Evolutionary conservation across 2,888 invertebrate species (phyloP), one percentile per base, ranked within the genome.

Genomic region (Lagria hirta): DNA sequence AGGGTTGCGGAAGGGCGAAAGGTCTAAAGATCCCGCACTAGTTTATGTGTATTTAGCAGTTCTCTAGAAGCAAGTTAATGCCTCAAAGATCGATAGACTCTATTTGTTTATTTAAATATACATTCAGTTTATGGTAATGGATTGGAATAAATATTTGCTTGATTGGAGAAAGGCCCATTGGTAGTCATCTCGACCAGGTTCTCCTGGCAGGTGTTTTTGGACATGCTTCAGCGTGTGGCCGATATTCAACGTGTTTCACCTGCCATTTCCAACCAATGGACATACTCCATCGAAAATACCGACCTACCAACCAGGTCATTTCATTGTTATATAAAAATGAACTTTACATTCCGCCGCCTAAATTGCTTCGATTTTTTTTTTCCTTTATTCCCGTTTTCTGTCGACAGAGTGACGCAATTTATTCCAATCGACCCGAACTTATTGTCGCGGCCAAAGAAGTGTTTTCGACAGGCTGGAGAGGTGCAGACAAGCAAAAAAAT

Each of bases 191-290:
- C 18, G 32, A 26, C 14, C 41, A 24, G 38, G 41, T 47, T 47
- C 46, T 38, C 43, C 37, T 10, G 49, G 49, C 52, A 52, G 52
- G 52, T 52, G 52, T 37, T 43, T 42, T 46, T 49, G 35, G 49
- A 49, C 40, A 47, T 45, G 49, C 38, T 47, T 32, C 52, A 52
- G 49, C 52, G 49, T 52, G 52, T 49, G 52, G 18, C 49, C 48
- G 49, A 49, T 48, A 52, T 49, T 40, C 42, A 41, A 34, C 52
- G 41, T 52, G 49, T 28, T 30, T 42, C 52, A 52, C 52, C 52
- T 52, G 52, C 48, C 48, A 37, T 49, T 49, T 48, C 43, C 24
- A 34, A 30, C 52, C 52, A 52, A 52, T 51, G 21, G 24, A 36
- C 35, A 18, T 21, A 30, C 41, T 7, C 15, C 28, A 26, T 12